A percentile compares a stretch with the other conserved stretches of the same genome.
phyloP scores from a whole-genome alignment of 2,113 vertebrate genomes.

The Mus spicilegus region DNA sequence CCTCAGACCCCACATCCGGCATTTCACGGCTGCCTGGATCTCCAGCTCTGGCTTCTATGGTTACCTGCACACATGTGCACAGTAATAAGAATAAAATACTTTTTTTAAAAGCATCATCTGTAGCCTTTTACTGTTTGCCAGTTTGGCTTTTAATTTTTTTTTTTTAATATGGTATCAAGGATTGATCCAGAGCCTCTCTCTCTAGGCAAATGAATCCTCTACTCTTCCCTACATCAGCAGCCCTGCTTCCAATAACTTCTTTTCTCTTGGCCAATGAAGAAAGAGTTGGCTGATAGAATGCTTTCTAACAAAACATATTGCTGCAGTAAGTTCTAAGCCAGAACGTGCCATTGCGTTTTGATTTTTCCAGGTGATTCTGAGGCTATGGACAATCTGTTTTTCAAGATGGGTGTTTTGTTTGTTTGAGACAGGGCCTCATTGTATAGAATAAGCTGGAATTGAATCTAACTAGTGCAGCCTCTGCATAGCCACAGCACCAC shows the following conservation, averaged over 20 bases:
- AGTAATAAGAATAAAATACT: neutral
- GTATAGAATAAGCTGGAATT: neutral
- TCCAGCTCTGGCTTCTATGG: neutral
- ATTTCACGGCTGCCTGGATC: neutral
- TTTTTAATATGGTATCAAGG: neutral
- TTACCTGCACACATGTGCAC: neutral
- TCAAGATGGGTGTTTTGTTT: neutral
- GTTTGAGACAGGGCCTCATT: neutral
- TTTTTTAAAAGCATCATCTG: neutral
- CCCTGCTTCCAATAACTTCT: neutral
- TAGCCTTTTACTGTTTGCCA: neutral
- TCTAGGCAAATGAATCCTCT: neutral
- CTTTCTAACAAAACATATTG: conserved; percentile 40
- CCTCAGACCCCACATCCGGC: neutral
- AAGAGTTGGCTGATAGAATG: conserved; percentile 19
- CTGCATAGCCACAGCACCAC: neutral
- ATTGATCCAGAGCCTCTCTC: neutral
- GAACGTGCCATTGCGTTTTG: conserved; percentile 10
- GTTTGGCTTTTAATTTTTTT: neutral
- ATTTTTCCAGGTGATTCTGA: conserved; percentile 27
- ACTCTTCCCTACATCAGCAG: too few species aligned
- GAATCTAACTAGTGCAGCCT: neutral
- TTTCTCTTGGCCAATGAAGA: neutral
- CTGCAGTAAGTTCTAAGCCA: conserved; percentile 4
- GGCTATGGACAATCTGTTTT: neutral